phyloP scores from a whole-genome alignment of 2,888 invertebrate genomes.

The Prosapia bicincta region DNA sequence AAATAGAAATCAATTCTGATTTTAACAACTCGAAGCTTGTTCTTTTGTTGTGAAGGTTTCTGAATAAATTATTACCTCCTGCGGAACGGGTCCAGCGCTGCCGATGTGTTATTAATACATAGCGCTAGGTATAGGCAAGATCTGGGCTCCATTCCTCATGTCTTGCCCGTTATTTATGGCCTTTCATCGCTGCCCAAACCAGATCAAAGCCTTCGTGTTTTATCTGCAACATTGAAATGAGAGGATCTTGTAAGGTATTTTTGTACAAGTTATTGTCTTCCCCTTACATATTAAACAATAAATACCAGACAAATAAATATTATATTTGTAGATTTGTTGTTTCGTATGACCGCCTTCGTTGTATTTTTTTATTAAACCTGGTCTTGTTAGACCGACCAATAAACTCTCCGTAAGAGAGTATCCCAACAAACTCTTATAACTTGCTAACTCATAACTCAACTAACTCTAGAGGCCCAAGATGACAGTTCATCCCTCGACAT shows the following conservation, averaged over 20 bases:
- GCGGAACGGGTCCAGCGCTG: background rate
- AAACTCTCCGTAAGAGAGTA: too few relatives aligned
- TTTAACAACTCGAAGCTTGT: background rate
- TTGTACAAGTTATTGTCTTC: too few relatives aligned
- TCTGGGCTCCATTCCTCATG: background rate
- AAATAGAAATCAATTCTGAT: constrained; percentile 2
- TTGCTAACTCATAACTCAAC: too few relatives aligned
- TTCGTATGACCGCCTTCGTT: too few relatives aligned
- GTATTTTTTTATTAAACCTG: too few relatives aligned
- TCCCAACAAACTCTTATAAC: too few relatives aligned
- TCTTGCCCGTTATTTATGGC: background rate
- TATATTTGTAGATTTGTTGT: too few relatives aligned
- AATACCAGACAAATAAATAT: too few relatives aligned
- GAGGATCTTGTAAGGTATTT: background rate
- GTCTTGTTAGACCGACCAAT: too few relatives aligned
- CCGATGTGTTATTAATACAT: background rate
- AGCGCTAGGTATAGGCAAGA: background rate
- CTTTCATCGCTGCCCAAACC: background rate
- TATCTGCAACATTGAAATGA: background rate
- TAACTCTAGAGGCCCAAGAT: too few relatives aligned
- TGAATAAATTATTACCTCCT: background rate
- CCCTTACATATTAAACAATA: too few relatives aligned
- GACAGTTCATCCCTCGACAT: too few relatives aligned
- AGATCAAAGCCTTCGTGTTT: background rate
- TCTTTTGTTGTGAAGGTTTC: background rate